A percentile compares a stretch with the other conserved stretches of the same genome.
Conservation (phyloP, 2,797 vertebrate species). For the Cyclopterus lumpus region DNA sequence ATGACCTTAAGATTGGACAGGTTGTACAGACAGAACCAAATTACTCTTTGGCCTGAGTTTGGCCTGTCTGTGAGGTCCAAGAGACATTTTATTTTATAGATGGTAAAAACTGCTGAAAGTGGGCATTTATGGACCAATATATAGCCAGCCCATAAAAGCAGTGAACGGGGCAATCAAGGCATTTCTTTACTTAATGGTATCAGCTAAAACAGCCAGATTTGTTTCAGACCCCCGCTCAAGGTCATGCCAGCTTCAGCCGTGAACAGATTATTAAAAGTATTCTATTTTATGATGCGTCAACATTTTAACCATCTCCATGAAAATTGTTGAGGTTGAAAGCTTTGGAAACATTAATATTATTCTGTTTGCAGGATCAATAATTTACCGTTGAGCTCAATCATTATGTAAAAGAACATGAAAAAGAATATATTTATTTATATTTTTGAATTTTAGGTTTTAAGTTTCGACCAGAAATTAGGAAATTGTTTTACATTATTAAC, state of each 20-base stretch:
- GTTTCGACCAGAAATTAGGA: not conserved
- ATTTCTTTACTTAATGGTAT: constrained; percentile 18
- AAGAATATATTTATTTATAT: not conserved
- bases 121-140: constrained; percentile 47
- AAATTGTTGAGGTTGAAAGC: not conserved
- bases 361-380: not conserved
- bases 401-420: not conserved
- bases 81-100: constrained; percentile 47
- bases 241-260: not conserved
- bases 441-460: not conserved
- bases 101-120: constrained; percentile 45
- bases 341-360: not conserved
- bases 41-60: constrained; percentile 41
- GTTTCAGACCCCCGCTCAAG: not conserved
- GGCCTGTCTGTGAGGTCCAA: constrained; percentile 24
- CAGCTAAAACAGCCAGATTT: constrained; percentile 5
- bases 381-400: not conserved
- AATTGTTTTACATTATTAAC: not conserved
- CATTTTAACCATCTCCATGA: constrained; percentile 2
- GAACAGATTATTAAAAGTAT: not conserved
- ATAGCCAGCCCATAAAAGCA: constrained; percentile 17
- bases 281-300: not conserved
- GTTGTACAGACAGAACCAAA: constrained; percentile 39
- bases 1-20: constrained; percentile 34
- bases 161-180: constrained; percentile 18